phyloP scores from a whole-genome alignment of 2,888 invertebrate genomes.

The Cryptocephalus moraei region DNA sequence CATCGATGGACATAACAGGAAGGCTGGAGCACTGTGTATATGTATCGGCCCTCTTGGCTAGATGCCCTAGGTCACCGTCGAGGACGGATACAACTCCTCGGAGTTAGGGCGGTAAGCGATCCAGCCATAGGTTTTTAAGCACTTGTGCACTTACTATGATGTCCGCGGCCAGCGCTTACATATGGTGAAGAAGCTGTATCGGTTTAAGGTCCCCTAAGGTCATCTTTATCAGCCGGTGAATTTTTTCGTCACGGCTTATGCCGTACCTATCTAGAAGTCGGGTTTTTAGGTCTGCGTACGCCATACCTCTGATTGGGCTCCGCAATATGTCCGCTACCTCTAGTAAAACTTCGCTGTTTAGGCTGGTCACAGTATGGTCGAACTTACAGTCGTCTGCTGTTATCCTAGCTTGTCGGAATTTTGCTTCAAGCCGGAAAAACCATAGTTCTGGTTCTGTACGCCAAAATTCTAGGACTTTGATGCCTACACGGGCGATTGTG shows the following conservation, averaged over 20 bases:
- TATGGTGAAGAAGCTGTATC: background rate
- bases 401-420: too few relatives aligned
- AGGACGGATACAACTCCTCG: conserved; percentile 1
- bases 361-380: too few relatives aligned
- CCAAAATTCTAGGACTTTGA: background rate
- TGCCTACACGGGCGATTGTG: background rate
- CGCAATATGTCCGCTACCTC: background rate
- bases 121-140: background rate
- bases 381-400: too few relatives aligned
- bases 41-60: background rate
- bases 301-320: background rate
- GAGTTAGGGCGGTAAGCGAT: conserved; percentile 1
- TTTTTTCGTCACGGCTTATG: background rate
- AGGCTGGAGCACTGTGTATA: background rate
- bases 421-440: background rate
- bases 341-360: too few relatives aligned
- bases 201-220: background rate
- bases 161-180: background rate
- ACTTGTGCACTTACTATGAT: background rate
- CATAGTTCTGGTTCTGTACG: background rate
- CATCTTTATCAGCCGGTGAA: background rate
- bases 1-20: background rate
- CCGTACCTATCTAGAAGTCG: background rate
- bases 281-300: background rate
- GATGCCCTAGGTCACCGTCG: background rate